Evolutionary conservation across 2,888 invertebrate genomes (phyloP), one percentile per base, ranked within the genome.

Genomic region (Aelia acuminata): DNA sequence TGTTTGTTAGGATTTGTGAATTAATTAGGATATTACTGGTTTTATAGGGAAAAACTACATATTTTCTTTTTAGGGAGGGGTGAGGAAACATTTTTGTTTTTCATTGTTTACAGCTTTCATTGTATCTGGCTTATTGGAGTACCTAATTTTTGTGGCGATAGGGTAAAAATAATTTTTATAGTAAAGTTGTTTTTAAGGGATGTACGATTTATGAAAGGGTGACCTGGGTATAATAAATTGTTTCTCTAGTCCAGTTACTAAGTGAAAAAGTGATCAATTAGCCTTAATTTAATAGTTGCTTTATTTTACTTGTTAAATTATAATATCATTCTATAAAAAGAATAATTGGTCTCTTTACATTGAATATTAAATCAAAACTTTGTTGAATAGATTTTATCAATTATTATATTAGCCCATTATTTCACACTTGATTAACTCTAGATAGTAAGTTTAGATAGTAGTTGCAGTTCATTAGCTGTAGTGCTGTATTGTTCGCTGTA

Each of bases 401-500:
- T 70, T 70, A 35, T 35, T 35, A 20, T 70, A 57, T 70, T 13
- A 84, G 20, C 13, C 26, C 47, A 39, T 47, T 89, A 87, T 87
- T 50, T 47, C 35, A 20, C 7, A 85, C 49, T 22, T 26, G 35
- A 70, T 70, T 70, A 70, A 70, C 18, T 35, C 35, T 70, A 70
- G 18, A 35, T 35, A 70, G 49, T 85, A 50, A 11, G 22, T 48
- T 13, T 35, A 53, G 48, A 26, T 84, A 50, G 85, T 85, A 85
- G 85, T 47, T 8, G 80, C 43, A n/a, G 43, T 47, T n/a, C 80
- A 43, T 43, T 80, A 80, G 80, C 84, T 86, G 88, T 88, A 88
- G 86, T 53, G 84, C 75, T 88, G 57, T 70, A 87, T 70, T 87
- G 70, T 75, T 89, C 90, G 89, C 87, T 89, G 87, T 91, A 92